Base-by-base conservation (phyloP, 2,113 vertebrate species). In the Melanostigma gelatinosum region DNA sequence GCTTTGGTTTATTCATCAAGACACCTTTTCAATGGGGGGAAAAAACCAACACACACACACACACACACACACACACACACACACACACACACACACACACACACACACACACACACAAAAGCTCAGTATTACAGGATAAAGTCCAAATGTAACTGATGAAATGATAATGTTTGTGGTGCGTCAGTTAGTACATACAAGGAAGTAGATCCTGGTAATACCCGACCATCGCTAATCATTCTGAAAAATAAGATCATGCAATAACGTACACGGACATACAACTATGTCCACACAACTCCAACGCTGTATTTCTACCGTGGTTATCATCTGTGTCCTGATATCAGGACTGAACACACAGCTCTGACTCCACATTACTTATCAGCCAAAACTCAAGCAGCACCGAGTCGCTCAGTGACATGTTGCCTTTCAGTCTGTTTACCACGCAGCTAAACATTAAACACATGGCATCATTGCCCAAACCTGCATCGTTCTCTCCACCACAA, bases 401-500 rank as follows among this genome's bases (percentile, higher is more conserved):
- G 60, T 60, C 10, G 8, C 50, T 71, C 16, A 11, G 44, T 82
- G 79, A 80, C 73, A 54, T 54, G 57, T 46, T 34, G 72, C 70
- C 29, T 71, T 83, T 75, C 72, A 68, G 29, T 83, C 29, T 88
- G 77, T 89, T 90, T 85, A 78, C 57, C 74, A 36, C 61, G 54
- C 36, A 64, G 90, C 88, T 91, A 93, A 91, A 91, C 83, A 93
- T 94, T 94, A 91, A 93, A 87, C 84, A 42, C 70, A 81, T 75
- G 77, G 61, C 84, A 72, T 85, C 88, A 92, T 38, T 5, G 66
- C 69, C 73, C 22, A 81, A 79, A 74, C 75, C 50, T 71, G 52
- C 65, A 75, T 67, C 11, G 10, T 34, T 61, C 52, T 64, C 32
- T 48, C 20, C n/a, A 62, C 9, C 42, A 42, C 29, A 79, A 29